These are phyloP conservation scores for Platalea minor DNA, from an alignment of 2,797 vertebrate genomes.

Conservation along the genomic window DNA sequence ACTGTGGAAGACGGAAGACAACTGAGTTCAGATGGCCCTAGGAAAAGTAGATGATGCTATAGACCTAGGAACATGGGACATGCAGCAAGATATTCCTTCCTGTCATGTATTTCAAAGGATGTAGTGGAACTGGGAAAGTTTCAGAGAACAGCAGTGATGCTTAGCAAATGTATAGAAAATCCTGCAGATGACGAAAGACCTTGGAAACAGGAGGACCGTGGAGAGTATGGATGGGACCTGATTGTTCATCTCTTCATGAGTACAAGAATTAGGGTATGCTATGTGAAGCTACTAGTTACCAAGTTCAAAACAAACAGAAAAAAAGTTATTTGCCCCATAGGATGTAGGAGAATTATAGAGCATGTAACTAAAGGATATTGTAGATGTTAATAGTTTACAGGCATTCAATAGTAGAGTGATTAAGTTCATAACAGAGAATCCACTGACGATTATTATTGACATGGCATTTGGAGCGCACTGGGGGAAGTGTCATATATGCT, in stretches of 20 bases:
- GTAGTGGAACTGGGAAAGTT: not conserved
- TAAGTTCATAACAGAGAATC: not conserved
- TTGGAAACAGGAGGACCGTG: not conserved
- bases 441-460: not conserved
- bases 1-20: not conserved
- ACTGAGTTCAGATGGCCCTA: not conserved
- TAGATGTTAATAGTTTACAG: not conserved
- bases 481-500: not conserved
- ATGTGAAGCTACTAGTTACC: fast-evolving
- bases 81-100: not conserved
- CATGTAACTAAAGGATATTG: not conserved
- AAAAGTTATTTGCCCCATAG: not conserved
- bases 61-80: not conserved
- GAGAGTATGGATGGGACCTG: not conserved
- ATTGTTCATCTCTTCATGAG: not conserved
- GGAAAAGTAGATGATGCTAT: not conserved
- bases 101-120: not conserved
- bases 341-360: not conserved
- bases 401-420: not conserved
- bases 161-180: not conserved
- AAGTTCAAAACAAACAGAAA: not conserved
- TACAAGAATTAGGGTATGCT: not conserved
- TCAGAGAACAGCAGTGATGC: not conserved
- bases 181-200: not conserved
- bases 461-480: not conserved